Base-by-base conservation (phyloP, 1,140 invertebrate species). In the Anoplophora glabripennis region DNA sequence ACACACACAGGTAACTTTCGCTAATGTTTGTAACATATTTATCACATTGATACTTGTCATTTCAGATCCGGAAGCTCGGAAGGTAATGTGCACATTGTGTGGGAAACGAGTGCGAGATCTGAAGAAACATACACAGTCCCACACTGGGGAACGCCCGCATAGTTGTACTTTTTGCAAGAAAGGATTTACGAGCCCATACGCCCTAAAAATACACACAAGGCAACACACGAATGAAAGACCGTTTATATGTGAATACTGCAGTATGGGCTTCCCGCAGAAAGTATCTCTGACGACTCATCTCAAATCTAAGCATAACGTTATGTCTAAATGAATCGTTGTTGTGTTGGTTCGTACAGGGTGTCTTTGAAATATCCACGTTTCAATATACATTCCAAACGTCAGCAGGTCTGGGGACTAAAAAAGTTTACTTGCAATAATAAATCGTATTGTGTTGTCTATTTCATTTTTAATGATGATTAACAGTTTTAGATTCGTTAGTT, bases 201-300 rank as follows among this genome's bases (percentile, higher is more conserved):
- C 67, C 4, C 42, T 71, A 4, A 71, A 71, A 59, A 48, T 68
- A 8, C 69, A 71, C 41, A 67, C 37, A 0, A 55, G 69, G 36
- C 65, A 66, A 58, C 69, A 71, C 57, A 71, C 69, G 4, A 67
- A 71, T 55, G 67, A 69, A 55, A 66, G 56, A 59, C 69, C 69
- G 0, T 71, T 64, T 38, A 52, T 52, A 35, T 71, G 67, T 56
- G 47, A 66, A 53, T 59, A 60, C 45, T 71, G 69, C 56, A 45
- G 57, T 28, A 53, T 58, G 45, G 61, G 57, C 7, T 71, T 69
- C 36, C 60, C 61, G 5, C 69, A 71, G 47, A 71, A 68, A 61
- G 58, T 71, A n/a, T 71, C 69, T 9, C 36, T 71, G 14, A 52
- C 57, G 38, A 61, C 63, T 3, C 69, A 71, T 59, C 57, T 71